Evolutionary conservation across 2,888 invertebrate genomes (phyloP).

Genomic region (Hypena proboscidalis): DNA sequence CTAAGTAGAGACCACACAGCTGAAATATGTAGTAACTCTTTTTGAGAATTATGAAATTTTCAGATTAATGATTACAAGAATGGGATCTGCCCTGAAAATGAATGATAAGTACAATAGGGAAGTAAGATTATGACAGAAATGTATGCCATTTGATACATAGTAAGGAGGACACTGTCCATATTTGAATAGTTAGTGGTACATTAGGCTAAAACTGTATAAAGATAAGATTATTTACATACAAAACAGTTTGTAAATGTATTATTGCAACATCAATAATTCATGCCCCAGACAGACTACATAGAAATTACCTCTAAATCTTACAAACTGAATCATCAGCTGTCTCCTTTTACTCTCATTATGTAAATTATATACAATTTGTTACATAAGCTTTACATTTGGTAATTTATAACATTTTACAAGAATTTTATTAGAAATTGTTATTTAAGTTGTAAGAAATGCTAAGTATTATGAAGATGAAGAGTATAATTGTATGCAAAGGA

Average conservation of each 20-base stretch:
- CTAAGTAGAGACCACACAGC: no score
- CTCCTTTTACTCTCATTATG: slow-evolving; percentile 1
- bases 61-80: no score
- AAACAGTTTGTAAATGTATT: not conserved
- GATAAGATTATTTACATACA: slow-evolving; percentile 1
- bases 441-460: not conserved
- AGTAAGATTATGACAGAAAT: no score
- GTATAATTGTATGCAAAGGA: slow-evolving; percentile 6
- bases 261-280: not conserved
- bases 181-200: no score
- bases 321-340: slow-evolving; percentile 1
- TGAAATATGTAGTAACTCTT: no score
- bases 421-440: not conserved
- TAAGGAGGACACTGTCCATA: no score
- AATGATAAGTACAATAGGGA: no score
- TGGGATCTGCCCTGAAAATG: no score
- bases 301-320: not conserved
- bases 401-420: not conserved
- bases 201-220: no score
- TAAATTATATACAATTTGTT: slow-evolving; percentile 6
- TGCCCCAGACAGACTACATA: not conserved
- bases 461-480: slow-evolving; percentile 1
- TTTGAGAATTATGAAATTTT: no score
- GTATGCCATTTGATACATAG: no score
- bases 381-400: not conserved